A percentile compares a stretch with the other conserved stretches of the same genome.
These are phyloP conservation scores for Leptogaster cylindrica DNA, from an alignment of 2,888 invertebrate species.

Conservation along the genomic window DNA sequence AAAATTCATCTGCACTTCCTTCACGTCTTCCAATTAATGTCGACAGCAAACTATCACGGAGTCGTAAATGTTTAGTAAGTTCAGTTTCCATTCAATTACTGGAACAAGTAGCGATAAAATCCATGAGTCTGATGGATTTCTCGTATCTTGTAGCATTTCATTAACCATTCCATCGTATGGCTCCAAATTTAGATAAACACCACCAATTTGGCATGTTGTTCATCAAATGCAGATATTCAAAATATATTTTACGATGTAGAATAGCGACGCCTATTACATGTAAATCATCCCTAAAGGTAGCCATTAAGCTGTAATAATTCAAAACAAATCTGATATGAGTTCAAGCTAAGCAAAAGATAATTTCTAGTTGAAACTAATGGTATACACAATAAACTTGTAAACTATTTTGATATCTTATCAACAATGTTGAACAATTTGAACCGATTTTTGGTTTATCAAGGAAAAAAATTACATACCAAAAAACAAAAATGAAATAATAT, in stretches of 20 bases:
- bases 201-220: background rate
- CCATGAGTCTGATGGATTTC: too few species aligned
- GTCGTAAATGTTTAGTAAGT: too few species aligned
- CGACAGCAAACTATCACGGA: too few species aligned
- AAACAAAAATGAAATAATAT: too few species aligned
- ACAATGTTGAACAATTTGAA: background rate
- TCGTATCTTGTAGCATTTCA: too few species aligned
- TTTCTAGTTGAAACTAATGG: constrained; percentile 16
- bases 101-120: too few species aligned
- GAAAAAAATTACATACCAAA: too few species aligned
- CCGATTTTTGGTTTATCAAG: constrained; percentile 6
- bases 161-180: too few species aligned
- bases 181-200: constrained; percentile 1
- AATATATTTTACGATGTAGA: constrained; percentile 2
- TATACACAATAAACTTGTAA: constrained; percentile 7
- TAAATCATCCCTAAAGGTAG: constrained; percentile 8
- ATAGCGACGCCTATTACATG: constrained; percentile 7
- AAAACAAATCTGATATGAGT: constrained; percentile 9
- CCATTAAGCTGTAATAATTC: constrained; percentile 7
- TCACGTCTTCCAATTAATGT: too few species aligned
- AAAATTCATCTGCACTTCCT: too few species aligned
- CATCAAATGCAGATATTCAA: constrained; percentile 15
- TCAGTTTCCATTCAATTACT: too few species aligned
- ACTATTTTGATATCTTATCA: constrained; percentile 23
- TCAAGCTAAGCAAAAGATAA: background rate